Base-by-base conservation (phyloP, 2,797 vertebrate genomes). In the Zenarchopterus dispar region DNA sequence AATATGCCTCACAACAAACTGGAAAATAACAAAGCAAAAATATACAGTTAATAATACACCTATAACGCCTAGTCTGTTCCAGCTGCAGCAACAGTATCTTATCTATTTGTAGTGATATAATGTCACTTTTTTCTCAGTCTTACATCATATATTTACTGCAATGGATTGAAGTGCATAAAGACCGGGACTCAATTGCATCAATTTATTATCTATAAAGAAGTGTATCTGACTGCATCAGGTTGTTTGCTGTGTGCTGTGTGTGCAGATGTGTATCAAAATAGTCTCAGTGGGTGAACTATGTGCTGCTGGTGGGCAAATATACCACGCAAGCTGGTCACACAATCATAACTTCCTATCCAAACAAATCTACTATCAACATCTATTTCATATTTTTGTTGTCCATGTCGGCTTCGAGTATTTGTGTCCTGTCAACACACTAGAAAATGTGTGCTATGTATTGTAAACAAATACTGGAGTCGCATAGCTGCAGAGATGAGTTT, bases 291-390 rank as follows among this genome's bases (percentile, higher is more conserved):
- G 43, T 62, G 66, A 47, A 54, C 44, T n/a, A 22, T 53, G 67
- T 60, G 70, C 69, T 43, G 67, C 51, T 39, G 24, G 26, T 45
- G 69, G 60, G 62, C 43, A 84, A 77, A 78, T 55, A 76, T 15
- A 62, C 28, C 62, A 53, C 61, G 70, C 52, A 69, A 80, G 73
- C 80, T 73, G 70, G 67, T 75, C 78, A 80, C 58, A 81, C 75
- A 79, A 62, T 78, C 58, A 55, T 57, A 55, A 65, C 77, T 55
- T 73, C 70, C 59, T 62, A 58, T 55, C 68, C 73, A 85, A 83
- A 80, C 67, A 79, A 74, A 81, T 80, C 62, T 51, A 46, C 49
- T 70, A 74, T 77, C 76, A 82, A 71, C 70, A 73, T 55, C 56
- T 50, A 22, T 67, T 63, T 64, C 23, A 31, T 26, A 33, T 62